These are phyloP conservation scores for Acipenser oxyrinchus DNA, from an alignment of 2,797 vertebrate species.

Conservation along the genomic window DNA sequence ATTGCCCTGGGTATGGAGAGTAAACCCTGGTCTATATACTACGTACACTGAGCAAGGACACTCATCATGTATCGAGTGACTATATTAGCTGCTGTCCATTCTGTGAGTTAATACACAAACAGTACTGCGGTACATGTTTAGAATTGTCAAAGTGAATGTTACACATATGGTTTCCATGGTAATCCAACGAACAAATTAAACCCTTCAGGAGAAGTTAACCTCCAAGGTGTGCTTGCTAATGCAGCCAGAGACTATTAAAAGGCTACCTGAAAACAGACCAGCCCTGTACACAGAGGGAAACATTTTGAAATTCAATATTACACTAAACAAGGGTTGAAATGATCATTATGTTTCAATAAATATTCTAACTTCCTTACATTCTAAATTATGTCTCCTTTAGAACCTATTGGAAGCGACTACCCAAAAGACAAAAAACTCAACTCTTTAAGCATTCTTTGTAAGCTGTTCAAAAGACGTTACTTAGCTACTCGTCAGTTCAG, in stretches of 20 bases:
- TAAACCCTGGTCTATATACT: too few relatives aligned
- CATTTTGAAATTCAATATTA: conserved; percentile 41
- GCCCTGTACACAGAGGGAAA: conserved; percentile 29
- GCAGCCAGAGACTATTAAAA: conserved; percentile 53
- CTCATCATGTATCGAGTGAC: too few relatives aligned
- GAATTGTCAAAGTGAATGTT: conserved; percentile 49
- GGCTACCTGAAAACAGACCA: conserved; percentile 2
- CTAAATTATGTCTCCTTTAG: too few relatives aligned
- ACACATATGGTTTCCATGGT: conserved; percentile 66
- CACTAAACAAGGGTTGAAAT: conserved; percentile 36
- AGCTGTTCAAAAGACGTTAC: too few relatives aligned
- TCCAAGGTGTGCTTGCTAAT: conserved; percentile 46
- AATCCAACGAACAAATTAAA: conserved; percentile 61
- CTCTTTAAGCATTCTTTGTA: too few relatives aligned
- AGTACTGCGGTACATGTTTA: conserved; percentile 36
- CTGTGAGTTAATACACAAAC: conserved; percentile 41
- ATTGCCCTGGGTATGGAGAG: too few relatives aligned
- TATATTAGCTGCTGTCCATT: conserved; percentile 31
- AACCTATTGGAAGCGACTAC: too few relatives aligned
- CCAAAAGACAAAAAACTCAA: too few relatives aligned
- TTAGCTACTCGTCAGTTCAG: too few relatives aligned
- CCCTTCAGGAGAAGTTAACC: conserved; percentile 35
- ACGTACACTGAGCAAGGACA: too few relatives aligned
- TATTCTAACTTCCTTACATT: conserved; percentile 44
- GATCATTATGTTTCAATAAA: conserved; percentile 36